A percentile compares a stretch with the other conserved stretches of the same genome.
These are phyloP conservation scores for Dorcus hopei DNA, from an alignment of 2,888 invertebrate genomes.

Conservation along the genomic window DNA sequence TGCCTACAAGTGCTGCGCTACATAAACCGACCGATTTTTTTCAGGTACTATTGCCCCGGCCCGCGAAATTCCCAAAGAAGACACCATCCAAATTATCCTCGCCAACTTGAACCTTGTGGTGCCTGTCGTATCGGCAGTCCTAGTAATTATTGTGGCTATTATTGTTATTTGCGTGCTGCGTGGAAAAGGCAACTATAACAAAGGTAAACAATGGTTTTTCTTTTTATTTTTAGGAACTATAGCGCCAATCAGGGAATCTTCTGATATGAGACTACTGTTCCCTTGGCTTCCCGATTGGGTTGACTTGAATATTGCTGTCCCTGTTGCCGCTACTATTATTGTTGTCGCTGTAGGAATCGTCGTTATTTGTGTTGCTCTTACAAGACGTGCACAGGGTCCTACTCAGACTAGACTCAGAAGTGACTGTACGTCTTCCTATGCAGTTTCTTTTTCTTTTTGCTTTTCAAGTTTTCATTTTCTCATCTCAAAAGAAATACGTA, in stretches of 20 bases:
- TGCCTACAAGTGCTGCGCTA: conserved; percentile 6
- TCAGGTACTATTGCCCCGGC: conserved; percentile 93
- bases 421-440: conserved; percentile 63
- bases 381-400: conserved; percentile 67
- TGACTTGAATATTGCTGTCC: conserved; percentile 86
- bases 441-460: background rate
- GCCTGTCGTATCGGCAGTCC: conserved; percentile 85
- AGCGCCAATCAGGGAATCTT: conserved; percentile 64
- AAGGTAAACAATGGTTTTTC: conserved; percentile 61
- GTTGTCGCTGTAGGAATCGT: conserved; percentile 87
- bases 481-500: background rate
- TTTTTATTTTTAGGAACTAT: conserved; percentile 66
- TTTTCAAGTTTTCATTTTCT: background rate
- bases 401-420: conserved; percentile 75
- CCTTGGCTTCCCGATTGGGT: conserved; percentile 85
- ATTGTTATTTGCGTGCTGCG: conserved; percentile 89
- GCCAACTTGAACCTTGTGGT: conserved; percentile 91
- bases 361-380: conserved; percentile 85
- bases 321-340: conserved; percentile 83
- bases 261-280: conserved; percentile 56
- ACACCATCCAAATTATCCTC: conserved; percentile 82
- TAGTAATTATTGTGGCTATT: conserved; percentile 90
- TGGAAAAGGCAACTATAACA: conserved; percentile 78
- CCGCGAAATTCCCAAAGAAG: conserved; percentile 81
- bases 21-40: conserved; percentile 46